Evolutionary conservation across 2,797 vertebrate species (phyloP), one percentile per base, ranked within the genome.

Genomic region (Cirrhinus molitorella): DNA sequence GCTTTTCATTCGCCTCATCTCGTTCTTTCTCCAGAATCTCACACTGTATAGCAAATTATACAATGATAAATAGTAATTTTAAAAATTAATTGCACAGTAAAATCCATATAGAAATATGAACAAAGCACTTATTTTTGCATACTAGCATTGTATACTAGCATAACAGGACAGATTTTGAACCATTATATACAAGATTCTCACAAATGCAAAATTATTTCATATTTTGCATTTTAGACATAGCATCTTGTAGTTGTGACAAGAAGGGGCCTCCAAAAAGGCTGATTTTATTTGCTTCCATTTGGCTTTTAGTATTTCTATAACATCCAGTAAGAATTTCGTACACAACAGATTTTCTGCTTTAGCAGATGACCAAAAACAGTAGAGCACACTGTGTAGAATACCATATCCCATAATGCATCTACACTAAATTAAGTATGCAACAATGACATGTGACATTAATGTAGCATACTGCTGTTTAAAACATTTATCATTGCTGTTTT

Each of bases 1-100:
- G 92, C 45, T 21, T 92, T 51, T 92, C 87, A 86, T 94, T 90
- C 0, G 92, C 90, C 9, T 95, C 91, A 1, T 87, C 92, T 8
- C 85, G 86, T 83, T 94, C 91, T 47, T 85, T 90, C 34, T 91
- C 88, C 47, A 91, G 86, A 78, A 90, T 73, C 1, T 79, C 88
- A 7, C 57, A 91, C 94, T 95, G 80, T n/a, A 80, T 57, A 83
- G 86, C 70, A 88, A 25, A 40, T 74, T 47, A 65, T 59, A 49
- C 1, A 66, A 61, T 17, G n/a, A 57, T 28, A 83, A 55, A 73
- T 21, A 28, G n/a, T 19, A 9, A n/a, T 49, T 71, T 28, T 12
- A 19, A 17, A 16, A 70, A 28, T 17, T 21, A 40, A 43, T 19
- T 45, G 31, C 45, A n/a, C 6, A 53, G 17, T n/a, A 5, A 25